phyloP scores from a whole-genome alignment of 92 coral and sea anemone species.

The Epizoanthus scotinus region DNA sequence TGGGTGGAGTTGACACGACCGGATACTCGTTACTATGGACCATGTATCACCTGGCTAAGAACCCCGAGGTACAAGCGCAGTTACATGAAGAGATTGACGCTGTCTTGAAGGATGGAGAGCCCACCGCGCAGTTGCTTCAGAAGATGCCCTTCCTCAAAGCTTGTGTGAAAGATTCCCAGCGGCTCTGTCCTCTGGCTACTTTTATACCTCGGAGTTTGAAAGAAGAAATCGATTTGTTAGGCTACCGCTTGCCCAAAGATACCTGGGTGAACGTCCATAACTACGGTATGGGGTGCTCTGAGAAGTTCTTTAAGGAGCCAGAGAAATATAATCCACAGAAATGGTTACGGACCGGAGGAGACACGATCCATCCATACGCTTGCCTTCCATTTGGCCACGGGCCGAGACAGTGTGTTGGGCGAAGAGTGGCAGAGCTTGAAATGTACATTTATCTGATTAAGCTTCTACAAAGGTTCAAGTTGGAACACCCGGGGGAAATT shows the following conservation, averaged over 20 bases:
- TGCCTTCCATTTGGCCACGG: conserved; percentile 68
- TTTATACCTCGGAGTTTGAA: conserved; percentile 25
- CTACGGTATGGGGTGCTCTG: conserved; percentile 27
- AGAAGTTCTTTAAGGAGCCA: conserved; percentile 40
- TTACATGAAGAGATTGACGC: conserved; percentile 19
- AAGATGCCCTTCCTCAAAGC: conserved; percentile 37
- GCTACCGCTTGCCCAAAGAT: conserved; percentile 29
- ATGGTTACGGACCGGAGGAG: conserved; percentile 36
- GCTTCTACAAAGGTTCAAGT: conserved; percentile 21
- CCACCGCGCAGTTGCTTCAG: neutral
- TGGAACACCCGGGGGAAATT: conserved; percentile 33
- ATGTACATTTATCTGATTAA: conserved; percentile 38
- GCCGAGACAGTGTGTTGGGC: conserved; percentile 63
- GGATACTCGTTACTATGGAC: conserved; percentile 31
- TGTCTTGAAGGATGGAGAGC: neutral
- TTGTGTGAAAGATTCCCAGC: conserved; percentile 42
- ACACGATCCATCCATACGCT: conserved; percentile 44
- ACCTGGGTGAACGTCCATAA: conserved; percentile 33
- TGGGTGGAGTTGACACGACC: conserved; percentile 38
- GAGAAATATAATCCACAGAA: conserved; percentile 21
- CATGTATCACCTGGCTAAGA: conserved; percentile 39
- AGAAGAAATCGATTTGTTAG: conserved; percentile 19
- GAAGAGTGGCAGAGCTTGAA: conserved; percentile 41
- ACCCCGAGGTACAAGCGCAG: conserved; percentile 25
- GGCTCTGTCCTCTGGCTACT: conserved; percentile 33